Base-by-base conservation (phyloP, 2,888 invertebrate species). In the Sphecodes monilicornis region DNA sequence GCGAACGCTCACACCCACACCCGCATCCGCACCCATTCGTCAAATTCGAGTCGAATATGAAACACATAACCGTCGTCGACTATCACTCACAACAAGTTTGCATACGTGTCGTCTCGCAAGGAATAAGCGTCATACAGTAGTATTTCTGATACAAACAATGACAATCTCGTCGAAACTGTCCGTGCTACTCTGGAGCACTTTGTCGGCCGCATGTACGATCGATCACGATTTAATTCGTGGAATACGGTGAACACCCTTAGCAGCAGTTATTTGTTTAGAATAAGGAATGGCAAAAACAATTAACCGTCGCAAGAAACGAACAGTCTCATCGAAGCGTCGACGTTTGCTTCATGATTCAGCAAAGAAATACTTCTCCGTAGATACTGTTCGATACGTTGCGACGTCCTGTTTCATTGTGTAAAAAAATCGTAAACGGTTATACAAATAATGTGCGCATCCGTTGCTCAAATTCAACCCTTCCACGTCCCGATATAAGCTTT, bases 401-500 rank as follows among this genome's bases (percentile, higher is more conserved):
- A 84, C 71, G 60, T 29, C 64, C 43, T 78, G 64, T 79, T 78
- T 69, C 83, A 69, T 77, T 85, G 85, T 36, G 76, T 80, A 60
- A 66, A 66, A 81, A 76, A 64, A 70, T 46, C 81, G 71, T 32
- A 76, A 86, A 75, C 76, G 60, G 41, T 80, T 66, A 71, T 73
- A 76, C 57, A 76, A 71, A 66, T 74, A 57, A 50, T n/a, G 26
- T 68, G 46, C 26, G 36, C 41, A 22, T 32, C n/a, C 0, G 18
- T 1, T 11, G 5, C 1, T 68, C 66, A 60, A 13, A 88, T 88
- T 94, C 92, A 94, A 89, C 94, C 94, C 87, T 94, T 95, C 94
- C 94, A 95, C 43, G 95, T 95, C 73, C 95, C 96, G 50, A 96
- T 93, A 87, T 95, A 95, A 46, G 92, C 91, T 87, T 95, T 95